Evolutionary conservation across 2,888 invertebrate genomes (phyloP).

Genomic region (Drosophila mulleri): DNA sequence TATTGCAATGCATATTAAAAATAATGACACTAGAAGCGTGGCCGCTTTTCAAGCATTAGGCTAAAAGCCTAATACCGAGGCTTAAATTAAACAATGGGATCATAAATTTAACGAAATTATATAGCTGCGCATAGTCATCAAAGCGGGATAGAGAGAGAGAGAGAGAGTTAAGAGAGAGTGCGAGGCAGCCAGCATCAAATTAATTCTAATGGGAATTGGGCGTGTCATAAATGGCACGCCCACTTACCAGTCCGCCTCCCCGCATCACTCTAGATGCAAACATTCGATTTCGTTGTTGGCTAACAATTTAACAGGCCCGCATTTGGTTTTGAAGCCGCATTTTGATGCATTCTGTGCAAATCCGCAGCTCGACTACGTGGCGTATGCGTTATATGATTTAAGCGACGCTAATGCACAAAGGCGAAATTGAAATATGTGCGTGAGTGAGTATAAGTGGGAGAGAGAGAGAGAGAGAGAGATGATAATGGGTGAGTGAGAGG

Average conservation of each 20-base stretch:
- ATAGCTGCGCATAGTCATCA: constrained; percentile 6
- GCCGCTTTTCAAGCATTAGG: constrained; percentile 5
- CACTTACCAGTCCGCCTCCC: not conserved
- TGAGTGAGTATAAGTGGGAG: constrained; percentile 3
- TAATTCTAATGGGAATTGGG: constrained; percentile 40
- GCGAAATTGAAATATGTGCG: constrained; percentile 69
- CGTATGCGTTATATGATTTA: constrained; percentile 77
- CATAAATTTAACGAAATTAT: constrained; percentile 40
- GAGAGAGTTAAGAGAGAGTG: too few relatives aligned
- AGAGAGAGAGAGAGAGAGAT: not conserved
- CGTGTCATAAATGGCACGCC: constrained; percentile 51
- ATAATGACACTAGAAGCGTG: constrained; percentile 4
- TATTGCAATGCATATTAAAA: constrained; percentile 8
- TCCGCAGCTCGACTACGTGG: constrained; percentile 49
- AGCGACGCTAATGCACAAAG: constrained; percentile 75
- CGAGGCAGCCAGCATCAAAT: not conserved
- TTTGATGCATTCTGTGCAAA: constrained; percentile 44
- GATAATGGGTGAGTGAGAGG: not conserved
- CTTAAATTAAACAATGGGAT: constrained; percentile 8
- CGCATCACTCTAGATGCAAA: constrained; percentile 5
- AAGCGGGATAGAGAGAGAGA: not conserved
- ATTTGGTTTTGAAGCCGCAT: constrained; percentile 23
- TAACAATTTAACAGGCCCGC: constrained; percentile 62
- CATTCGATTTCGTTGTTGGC: constrained; percentile 42
- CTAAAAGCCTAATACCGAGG: constrained; percentile 8